Evolutionary conservation across 2,797 vertebrate species (phyloP), one percentile per base, ranked within the genome.

Genomic region (Hafferia zeledoni): DNA sequence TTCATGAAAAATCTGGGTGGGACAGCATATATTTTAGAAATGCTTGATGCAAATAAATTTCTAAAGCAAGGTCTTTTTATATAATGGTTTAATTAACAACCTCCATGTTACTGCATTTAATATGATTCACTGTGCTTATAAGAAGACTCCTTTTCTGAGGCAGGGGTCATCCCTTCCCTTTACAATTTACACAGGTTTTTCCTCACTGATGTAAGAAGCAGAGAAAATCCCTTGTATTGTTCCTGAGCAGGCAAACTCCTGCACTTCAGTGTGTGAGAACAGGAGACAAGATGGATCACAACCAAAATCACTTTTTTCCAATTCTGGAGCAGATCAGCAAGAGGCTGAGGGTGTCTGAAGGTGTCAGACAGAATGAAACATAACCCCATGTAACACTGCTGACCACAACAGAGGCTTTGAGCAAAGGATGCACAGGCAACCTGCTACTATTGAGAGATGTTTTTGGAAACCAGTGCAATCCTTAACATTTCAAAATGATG

Each of bases 1-100:
- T 33, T 86, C 82, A 91, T 25, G 50, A 95, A 92, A 84, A 91
- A 94, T 93, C 87, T 82, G 95, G 80, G 89, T 72, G 87, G 91
- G 94, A 94, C 78, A 79, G 80, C 33, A 81, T 31, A 4, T 63
- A 83, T 90, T 93, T 91, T 41, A 94, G 74, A 96, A 97, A 91
- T 64, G 77, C 30, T 65, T 70, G 59, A 88, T 93, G 76, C 69
- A 76, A 96, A 76, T 69, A 65, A 92, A 88, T 88, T 79, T 63
- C 63, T 94, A 52, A 72, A 88, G 31, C 53, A 81, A 63, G 4
- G 18, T 13, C 18, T 70, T 91, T 94, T 87, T 70, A 52, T 67
- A 37, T 79, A 76, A 77, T 33, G 30, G 30, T 63, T 91, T 94
- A 83, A 86, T 92, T 90, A 78, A 72, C 1, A 8, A 39, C 33